Evolutionary conservation across 2,888 invertebrate genomes (phyloP), one percentile per base, ranked within the genome.

Genomic region (Synanthedon vespiformis): DNA sequence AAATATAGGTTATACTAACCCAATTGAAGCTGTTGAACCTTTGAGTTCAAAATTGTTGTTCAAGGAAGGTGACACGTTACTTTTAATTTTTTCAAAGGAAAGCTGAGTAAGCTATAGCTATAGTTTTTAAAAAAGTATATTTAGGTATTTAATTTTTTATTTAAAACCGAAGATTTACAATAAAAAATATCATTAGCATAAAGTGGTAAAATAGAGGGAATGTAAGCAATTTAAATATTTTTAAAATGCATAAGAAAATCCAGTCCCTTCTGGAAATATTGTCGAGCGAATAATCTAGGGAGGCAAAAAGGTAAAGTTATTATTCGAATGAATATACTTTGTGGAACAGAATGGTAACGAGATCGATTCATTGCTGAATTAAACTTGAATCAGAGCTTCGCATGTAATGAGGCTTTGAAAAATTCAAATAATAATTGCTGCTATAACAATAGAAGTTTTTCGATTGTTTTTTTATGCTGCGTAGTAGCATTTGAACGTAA

Each of bases 301-400:
- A 34, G 22, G n/a, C 47, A 50, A 52, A 50, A 53, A 50, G 49
- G 52, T 51, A 55, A 52, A 51, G 18, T 50, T 49, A 59, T 50
- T 49, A 59, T 61, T 61, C 59, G 59, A 59, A 61, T 61, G 57
- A 56, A 55, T 48, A 16, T 48, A 48, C 48, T 48, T 48, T 16
- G 12, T 12, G 18, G 18, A 22, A 22, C 51, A 55, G 51, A 50
- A 54, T 54, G 49, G 34, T 52, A 51, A 50, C 47, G 50, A 48
- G 51, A 50, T 54, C 55, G 56, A 56, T 56, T 56, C 53, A 54
- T 56, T 49, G 40, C 6, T 16, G 40, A 52, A 53, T 53, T 44
- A 52, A 51, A 52, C 34, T 50, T 54, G 54, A 54, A 54, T 48
- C 18, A 48, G 34, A 34, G 13, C 18, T 48, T 22, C 18, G 48